Base-by-base conservation (phyloP, 2,113 vertebrate species). In the Istiophorus platypterus region DNA sequence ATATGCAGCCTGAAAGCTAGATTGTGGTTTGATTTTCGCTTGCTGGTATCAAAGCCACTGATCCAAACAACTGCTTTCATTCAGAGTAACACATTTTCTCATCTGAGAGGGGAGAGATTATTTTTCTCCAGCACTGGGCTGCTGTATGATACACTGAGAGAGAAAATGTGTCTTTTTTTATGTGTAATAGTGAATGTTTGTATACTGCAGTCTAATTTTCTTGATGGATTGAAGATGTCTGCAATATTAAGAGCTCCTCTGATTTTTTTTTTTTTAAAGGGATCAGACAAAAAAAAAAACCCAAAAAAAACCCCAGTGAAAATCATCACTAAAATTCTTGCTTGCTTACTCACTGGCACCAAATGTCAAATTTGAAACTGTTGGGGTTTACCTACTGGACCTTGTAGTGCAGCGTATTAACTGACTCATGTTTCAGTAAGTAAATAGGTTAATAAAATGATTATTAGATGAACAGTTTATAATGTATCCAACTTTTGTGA, bases 61-160 rank as follows among this genome's bases (percentile, higher is more conserved):
- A 52, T 62, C 66, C 45, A 14, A 45, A 29, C 41, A 31, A 47
- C 62, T 39, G 10, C 34, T 66, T 34, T 49, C 27, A 51, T 61
- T 80, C 26, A 31, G 29, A 72, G 17, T 22, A 68, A 62, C 18
- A 3, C 42, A 39, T 39, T 68, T 29, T 57, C 24, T 76, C 51
- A 42, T 52, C 42, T 57, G 29, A 71, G 59, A 26, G 39, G 29
- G 39, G 4, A 37, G 20, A 14, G 26, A 0, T 22, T 7, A 62
- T 76, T 14, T 26, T 70, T 85, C 6, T 34, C 6, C 52, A 22
- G 52, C 66, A 65, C 56, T 45, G 45, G 68, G 31, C 41, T 51
- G 27, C 34, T 56, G 17, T 65, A 18, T 65, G 42, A 4, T n/a
- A 24, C 1, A 34, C 31, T 47, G 66, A 79, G 26, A 51, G 49